Evolutionary conservation across 2,797 vertebrate species (phyloP).

Genomic region (Silurus lanzhouensis): DNA sequence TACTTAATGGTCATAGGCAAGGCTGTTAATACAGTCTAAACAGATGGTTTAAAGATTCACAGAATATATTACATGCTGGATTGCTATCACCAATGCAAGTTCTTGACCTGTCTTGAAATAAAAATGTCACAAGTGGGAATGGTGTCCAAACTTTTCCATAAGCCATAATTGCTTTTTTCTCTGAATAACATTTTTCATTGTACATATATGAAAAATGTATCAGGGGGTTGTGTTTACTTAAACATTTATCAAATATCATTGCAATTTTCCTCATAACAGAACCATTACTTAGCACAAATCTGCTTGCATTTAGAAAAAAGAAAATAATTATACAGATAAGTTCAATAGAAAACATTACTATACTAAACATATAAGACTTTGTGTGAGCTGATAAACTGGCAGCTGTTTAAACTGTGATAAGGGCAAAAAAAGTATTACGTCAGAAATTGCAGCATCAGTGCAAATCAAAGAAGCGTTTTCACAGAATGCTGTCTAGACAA

Average conservation of each 20-base stretch:
- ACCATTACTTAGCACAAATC: background rate
- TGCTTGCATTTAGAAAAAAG: background rate
- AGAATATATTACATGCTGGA: background rate
- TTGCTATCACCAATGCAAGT: background rate
- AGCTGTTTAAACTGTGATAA: conserved; percentile 30
- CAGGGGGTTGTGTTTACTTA: background rate
- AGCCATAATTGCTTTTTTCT: background rate
- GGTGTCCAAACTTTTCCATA: background rate
- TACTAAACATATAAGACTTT: conserved; percentile 10
- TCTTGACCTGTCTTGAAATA: background rate
- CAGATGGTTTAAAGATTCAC: too few relatives aligned
- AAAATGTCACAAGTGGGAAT: background rate
- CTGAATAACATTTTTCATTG: background rate
- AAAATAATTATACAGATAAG: conserved; percentile 10
- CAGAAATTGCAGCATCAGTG: conserved; percentile 6
- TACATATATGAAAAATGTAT: too few relatives aligned
- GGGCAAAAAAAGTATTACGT: conserved; percentile 11
- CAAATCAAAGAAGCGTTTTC: conserved; percentile 17
- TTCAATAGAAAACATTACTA: conserved; percentile 1
- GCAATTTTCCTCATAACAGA: background rate
- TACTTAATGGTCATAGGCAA: background rate
- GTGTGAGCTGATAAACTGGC: conserved; percentile 1
- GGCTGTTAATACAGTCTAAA: background rate
- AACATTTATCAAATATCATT: background rate
- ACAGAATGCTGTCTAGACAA: conserved; percentile 5